These are phyloP conservation scores for Seira musarum DNA, from an alignment of 2,888 invertebrate genomes.

Conservation along the genomic window DNA sequence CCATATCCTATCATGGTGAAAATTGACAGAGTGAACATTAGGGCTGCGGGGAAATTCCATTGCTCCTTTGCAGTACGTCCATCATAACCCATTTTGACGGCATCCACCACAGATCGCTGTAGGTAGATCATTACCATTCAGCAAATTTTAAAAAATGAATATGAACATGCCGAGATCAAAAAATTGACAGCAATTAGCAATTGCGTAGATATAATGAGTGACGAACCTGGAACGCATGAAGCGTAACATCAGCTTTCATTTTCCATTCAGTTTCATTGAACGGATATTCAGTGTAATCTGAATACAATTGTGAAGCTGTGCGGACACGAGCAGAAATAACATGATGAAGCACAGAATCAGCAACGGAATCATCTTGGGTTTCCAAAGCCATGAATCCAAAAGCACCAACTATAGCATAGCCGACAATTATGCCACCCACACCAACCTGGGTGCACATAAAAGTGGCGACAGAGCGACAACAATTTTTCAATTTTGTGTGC, in stretches of 20 bases:
- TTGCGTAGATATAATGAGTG: no score
- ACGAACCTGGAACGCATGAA: slow-evolving; percentile 78
- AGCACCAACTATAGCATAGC: slow-evolving; percentile 90
- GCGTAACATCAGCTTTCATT: slow-evolving; percentile 76
- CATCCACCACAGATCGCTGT: slow-evolving; percentile 77
- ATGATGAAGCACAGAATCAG: slow-evolving; percentile 64
- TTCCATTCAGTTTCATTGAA: slow-evolving; percentile 81
- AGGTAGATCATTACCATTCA: slow-evolving; percentile 12
- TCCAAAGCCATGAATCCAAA: slow-evolving; percentile 87
- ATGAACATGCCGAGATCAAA: no score
- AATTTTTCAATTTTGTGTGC: slow-evolving; percentile 85
- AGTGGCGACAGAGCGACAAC: slow-evolving; percentile 87
- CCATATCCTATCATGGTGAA: slow-evolving; percentile 96
- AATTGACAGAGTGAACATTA: slow-evolving; percentile 90
- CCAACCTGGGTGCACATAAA: slow-evolving; percentile 93
- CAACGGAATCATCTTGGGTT: slow-evolving; percentile 75
- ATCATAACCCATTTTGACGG: slow-evolving; percentile 81
- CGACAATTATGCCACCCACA: slow-evolving; percentile 88
- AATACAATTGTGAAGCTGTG: slow-evolving; percentile 79
- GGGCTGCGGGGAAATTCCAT: slow-evolving; percentile 90
- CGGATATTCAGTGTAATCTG: slow-evolving; percentile 78
- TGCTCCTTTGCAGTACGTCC: slow-evolving; percentile 79
- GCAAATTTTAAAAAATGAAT: not conserved
- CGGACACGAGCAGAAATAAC: slow-evolving; percentile 56
- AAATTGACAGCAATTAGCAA: no score